phyloP scores from a whole-genome alignment of 2,888 invertebrate species.

The Auanema freiburgensis region DNA sequence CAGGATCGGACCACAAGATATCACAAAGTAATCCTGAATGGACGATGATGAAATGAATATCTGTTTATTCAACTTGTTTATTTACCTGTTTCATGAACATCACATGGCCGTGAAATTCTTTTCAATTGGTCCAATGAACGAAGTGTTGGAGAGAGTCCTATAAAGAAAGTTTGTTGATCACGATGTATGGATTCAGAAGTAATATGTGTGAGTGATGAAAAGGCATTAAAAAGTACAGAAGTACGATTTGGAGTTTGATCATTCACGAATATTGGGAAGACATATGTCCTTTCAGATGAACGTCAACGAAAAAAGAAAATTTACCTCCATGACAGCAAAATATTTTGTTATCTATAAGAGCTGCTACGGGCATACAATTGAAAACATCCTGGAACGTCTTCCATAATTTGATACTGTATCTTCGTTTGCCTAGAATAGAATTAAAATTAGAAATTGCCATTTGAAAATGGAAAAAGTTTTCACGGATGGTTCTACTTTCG shows the following conservation, averaged over 20 bases:
- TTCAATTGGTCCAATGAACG: conserved; percentile 58
- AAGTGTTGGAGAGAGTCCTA: conserved; percentile 57
- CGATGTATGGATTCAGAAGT: too few species aligned
- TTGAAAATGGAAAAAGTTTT: too few species aligned
- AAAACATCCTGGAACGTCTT: conserved; percentile 63
- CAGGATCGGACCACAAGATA: conserved; percentile 61
- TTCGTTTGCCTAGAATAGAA: conserved; percentile 49
- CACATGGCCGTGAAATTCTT: conserved; percentile 56
- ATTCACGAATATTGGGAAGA: neutral
- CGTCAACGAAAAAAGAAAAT: conserved; percentile 21
- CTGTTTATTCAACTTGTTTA: neutral
- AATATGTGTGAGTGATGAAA: too few species aligned
- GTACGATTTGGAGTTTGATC: conserved; percentile 33
- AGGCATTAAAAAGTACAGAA: conserved; percentile 43
- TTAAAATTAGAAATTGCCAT: conserved; percentile 3
- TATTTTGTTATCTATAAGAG: conserved; percentile 60
- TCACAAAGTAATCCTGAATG: conserved; percentile 55
- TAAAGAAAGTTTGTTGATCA: neutral
- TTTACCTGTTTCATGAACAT: conserved; percentile 58
- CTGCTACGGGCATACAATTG: conserved; percentile 62
- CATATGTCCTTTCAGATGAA: conserved; percentile 28
- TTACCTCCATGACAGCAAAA: conserved; percentile 60
- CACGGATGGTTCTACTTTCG: too few species aligned
- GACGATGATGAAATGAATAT: neutral
- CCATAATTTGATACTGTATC: conserved; percentile 59